Conservation (phyloP, 2,888 invertebrate genomes). For the Geophilus truncorum region DNA sequence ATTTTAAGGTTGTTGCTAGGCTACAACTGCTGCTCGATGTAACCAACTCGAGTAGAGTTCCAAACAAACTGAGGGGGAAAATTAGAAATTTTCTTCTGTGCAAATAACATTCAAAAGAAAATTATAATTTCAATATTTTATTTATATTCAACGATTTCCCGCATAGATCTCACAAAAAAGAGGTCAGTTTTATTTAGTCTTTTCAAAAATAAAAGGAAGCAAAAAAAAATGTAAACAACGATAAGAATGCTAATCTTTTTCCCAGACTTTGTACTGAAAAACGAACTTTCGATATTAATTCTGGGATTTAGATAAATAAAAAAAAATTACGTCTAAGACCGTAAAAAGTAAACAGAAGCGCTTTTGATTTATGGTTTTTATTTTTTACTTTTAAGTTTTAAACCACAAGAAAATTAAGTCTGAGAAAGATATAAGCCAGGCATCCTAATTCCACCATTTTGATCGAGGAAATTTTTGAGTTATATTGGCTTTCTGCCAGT, state of each 20-base stretch:
- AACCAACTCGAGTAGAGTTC: not conserved
- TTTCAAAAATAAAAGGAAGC: not conserved
- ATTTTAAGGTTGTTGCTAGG: slow-evolving; percentile 12
- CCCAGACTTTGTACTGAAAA: not conserved
- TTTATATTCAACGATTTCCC: too few species aligned
- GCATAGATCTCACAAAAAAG: not conserved
- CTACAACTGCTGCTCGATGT: not conserved
- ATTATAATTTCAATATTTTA: too few species aligned
- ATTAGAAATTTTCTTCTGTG: not conserved
- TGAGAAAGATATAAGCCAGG: not conserved
- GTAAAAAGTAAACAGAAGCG: too few species aligned
- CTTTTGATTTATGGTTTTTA: not conserved
- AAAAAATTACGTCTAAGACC: too few species aligned
- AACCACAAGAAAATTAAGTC: not conserved
- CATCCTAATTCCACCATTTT: slow-evolving; percentile 2
- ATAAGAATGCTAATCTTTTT: not conserved
- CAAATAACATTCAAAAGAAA: too few species aligned
- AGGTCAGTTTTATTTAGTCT: slow-evolving; percentile 22
- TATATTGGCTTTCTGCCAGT: not conserved
- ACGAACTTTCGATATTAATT: not conserved
- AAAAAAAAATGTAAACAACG: not conserved
- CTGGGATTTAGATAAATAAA: not conserved
- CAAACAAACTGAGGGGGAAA: not conserved
- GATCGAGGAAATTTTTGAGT: not conserved
- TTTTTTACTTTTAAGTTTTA: not conserved